These are phyloP conservation scores for Patella ulyssiponensis DNA, from an alignment of 2,888 invertebrate genomes.

Conservation along the genomic window DNA sequence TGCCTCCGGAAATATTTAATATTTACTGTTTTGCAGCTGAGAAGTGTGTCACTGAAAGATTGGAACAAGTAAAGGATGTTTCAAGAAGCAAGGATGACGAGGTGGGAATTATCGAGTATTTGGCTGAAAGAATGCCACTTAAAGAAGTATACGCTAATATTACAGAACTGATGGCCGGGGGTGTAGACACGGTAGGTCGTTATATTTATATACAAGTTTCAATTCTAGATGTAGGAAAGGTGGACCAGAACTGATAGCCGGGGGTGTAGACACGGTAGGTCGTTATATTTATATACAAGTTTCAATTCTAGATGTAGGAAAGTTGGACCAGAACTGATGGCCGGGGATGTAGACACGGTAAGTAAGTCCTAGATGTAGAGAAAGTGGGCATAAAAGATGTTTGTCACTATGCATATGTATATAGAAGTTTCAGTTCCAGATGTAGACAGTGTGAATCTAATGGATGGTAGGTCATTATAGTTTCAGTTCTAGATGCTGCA, in stretches of 20 bases:
- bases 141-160: slow-evolving; percentile 81
- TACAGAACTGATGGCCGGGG: slow-evolving; percentile 87
- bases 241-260: no score
- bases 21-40: slow-evolving; percentile 1
- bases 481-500: no score
- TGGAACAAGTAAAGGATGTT: background rate
- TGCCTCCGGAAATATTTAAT: background rate
- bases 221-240: background rate
- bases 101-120: slow-evolving; percentile 10
- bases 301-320: no score
- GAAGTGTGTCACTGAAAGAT: slow-evolving; percentile 19
- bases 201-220: no score
- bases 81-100: slow-evolving; percentile 1
- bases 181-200: slow-evolving; percentile 82
- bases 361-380: background rate
- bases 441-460: no score
- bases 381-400: no score
- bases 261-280: no score
- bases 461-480: no score
- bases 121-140: background rate
- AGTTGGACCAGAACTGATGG: slow-evolving; percentile 31
- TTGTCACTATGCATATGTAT: no score
- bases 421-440: no score
- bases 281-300: no score
- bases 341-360: slow-evolving; percentile 43